Conservation (phyloP, 2,888 invertebrate species). For the Erebia epiphron region DNA sequence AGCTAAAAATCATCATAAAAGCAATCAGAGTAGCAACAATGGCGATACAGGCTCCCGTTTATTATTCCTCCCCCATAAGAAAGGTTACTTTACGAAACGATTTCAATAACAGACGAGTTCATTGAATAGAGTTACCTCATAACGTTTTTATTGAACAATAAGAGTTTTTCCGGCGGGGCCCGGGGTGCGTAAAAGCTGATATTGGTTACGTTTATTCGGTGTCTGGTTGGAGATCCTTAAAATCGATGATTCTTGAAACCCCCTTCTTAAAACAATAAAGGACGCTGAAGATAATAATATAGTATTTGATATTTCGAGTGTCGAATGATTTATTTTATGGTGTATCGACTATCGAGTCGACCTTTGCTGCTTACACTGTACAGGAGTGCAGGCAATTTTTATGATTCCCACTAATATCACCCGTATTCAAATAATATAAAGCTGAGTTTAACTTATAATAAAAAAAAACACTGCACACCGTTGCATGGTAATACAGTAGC, state of each 20-base stretch:
- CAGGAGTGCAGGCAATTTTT: too few species aligned
- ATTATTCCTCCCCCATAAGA: conserved; percentile 62
- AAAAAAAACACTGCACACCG: too few species aligned
- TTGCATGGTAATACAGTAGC: too few species aligned
- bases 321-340: background rate
- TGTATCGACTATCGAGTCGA: too few species aligned
- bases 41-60: conserved; percentile 55
- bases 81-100: conserved; percentile 71
- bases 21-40: conserved; percentile 60
- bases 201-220: conserved; percentile 59
- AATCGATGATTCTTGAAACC: conserved; percentile 17
- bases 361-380: too few species aligned
- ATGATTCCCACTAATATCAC: too few species aligned
- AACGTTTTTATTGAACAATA: conserved; percentile 81
- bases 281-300: background rate
- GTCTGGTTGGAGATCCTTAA: conserved; percentile 24
- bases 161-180: conserved; percentile 61
- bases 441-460: too few species aligned
- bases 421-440: too few species aligned
- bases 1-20: conserved; percentile 50
- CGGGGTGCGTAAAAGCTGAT: conserved; percentile 59
- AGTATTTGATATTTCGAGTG: background rate
- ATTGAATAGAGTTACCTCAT: conserved; percentile 80
- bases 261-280: background rate
- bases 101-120: conserved; percentile 78